These are phyloP conservation scores for Cranoglanis bouderius DNA, from an alignment of 2,113 vertebrate genomes.

Conservation along the genomic window DNA sequence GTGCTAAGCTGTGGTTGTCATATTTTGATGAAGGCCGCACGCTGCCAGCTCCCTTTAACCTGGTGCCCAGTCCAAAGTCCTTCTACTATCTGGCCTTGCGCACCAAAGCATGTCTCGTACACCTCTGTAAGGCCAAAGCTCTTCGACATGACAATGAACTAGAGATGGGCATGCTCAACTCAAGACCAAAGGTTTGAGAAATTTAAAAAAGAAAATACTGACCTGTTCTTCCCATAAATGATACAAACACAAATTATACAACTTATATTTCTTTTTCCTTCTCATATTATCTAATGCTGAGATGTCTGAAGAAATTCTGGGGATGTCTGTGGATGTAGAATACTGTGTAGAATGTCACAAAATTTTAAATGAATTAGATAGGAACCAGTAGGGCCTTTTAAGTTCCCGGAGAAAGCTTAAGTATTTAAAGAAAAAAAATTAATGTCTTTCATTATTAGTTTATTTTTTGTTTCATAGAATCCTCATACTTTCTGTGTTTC, in stretches of 20 bases:
- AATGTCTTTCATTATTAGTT: background rate
- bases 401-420: background rate
- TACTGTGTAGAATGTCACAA: no score
- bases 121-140: constrained; percentile 88
- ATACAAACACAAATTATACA: no score
- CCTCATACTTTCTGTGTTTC: background rate
- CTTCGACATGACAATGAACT: constrained; percentile 86
- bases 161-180: constrained; percentile 95
- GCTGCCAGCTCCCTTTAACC: constrained; percentile 91
- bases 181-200: constrained; percentile 79
- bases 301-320: no score
- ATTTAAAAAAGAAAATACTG: background rate
- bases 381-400: background rate
- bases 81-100: constrained; percentile 95
- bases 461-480: background rate
- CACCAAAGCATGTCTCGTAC: constrained; percentile 89
- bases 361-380: background rate
- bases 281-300: no score
- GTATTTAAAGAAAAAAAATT: background rate
- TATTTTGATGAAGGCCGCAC: constrained; percentile 98
- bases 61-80: constrained; percentile 96
- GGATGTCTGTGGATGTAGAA: no score
- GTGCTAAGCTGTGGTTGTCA: constrained; percentile 95
- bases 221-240: background rate
- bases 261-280: no score